These are phyloP conservation scores for Pasiphila rectangulata DNA, from an alignment of 2,888 invertebrate genomes.

Conservation along the genomic window DNA sequence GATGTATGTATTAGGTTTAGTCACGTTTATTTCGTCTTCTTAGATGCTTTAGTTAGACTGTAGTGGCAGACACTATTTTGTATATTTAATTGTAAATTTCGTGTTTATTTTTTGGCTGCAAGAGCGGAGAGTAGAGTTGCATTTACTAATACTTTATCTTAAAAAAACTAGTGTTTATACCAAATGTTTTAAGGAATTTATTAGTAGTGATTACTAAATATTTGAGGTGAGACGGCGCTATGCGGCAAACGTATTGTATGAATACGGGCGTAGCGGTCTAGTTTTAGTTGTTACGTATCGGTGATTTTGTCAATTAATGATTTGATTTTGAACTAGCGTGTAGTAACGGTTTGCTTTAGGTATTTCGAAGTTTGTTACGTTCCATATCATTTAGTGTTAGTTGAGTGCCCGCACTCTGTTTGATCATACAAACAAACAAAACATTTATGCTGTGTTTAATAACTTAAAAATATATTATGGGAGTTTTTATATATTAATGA, in stretches of 20 bases:
- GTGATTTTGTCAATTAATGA: conserved; percentile 72
- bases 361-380: conserved; percentile 60
- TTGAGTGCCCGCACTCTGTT: conserved; percentile 32
- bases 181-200: conserved; percentile 65
- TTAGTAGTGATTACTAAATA: conserved; percentile 40
- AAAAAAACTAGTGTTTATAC: conserved; percentile 72
- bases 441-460: conserved; percentile 64
- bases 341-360: conserved; percentile 48
- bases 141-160: conserved; percentile 79
- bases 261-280: conserved; percentile 24
- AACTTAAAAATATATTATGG: conserved; percentile 45
- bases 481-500: conserved; percentile 56
- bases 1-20: conserved; percentile 40
- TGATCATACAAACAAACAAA: conserved; percentile 40
- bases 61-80: conserved; percentile 38
- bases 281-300: conserved; percentile 44
- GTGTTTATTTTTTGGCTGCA: conserved; percentile 55
- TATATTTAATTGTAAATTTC: conserved; percentile 72
- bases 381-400: conserved; percentile 62
- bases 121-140: conserved; percentile 66
- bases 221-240: conserved; percentile 21
- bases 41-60: conserved; percentile 28
- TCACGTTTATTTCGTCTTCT: conserved; percentile 35
- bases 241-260: conserved; percentile 26
- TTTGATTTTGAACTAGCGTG: conserved; percentile 40